Evolutionary conservation across 2,888 invertebrate genomes (phyloP), one percentile per base, ranked within the genome.

Genomic region (Sthenelais limicola): DNA sequence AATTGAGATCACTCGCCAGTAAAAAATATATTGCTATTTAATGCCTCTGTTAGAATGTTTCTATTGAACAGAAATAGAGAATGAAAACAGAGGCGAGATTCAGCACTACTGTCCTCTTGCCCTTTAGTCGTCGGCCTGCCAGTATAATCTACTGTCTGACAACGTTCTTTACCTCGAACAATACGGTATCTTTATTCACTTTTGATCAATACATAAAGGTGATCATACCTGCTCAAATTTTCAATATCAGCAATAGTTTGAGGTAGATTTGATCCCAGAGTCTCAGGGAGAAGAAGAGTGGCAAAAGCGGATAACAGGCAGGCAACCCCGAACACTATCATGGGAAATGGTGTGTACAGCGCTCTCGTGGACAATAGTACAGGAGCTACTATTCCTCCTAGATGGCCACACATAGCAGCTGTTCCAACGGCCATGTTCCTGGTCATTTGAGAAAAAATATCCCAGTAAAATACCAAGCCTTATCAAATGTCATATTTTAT

Each of bases 341-440:
- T 71, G 26, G 81, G 79, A n/a, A 80, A 68, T 1, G 80, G 76
- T 9, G 26, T 12, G 43, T 35, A 38, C 2, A 21, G 2, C 35
- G 30, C 32, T 5, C 43, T 15, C 9, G 43, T 21, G 26, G 35
- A 26, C 35, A 81, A 73, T 33, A 81, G 72, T 7, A 78, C 32
- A 0, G 81, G 81, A 0, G 80, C 80, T 48, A 80, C 49, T 68
- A 79, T 80, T 5, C 81, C 80, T 0, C 81, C 81, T n/a, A 81
- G 75, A 32, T 80, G 74, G 7, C 80, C 81, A 24, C 77, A 78
- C 78, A 81, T 76, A 5, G 79, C 79, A 0, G 80, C 75, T 33
- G 78, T 74, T 12, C 81, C 81, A 77, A 81, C 78, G 5, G 79
- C 80, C 38, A 79, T 78, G 68, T 80, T 81, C 73, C 81, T 81